Conservation (phyloP, 2,888 invertebrate genomes). For the Ashinkailepas kermadecensis region DNA sequence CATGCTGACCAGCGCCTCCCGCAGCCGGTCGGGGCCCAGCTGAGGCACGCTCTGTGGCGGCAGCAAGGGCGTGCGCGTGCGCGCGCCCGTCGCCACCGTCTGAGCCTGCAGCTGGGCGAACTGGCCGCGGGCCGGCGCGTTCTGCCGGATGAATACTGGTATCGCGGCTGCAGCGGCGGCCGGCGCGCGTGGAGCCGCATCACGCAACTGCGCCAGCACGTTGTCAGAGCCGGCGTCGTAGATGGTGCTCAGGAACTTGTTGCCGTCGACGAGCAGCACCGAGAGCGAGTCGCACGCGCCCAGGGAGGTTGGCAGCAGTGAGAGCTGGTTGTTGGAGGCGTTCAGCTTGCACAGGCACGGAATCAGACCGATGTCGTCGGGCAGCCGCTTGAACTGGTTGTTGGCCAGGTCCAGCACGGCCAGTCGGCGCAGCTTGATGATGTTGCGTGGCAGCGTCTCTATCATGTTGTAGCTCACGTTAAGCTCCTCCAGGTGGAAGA, state of each 20-base stretch:
- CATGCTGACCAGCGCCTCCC: constrained; percentile 37
- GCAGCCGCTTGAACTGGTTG: constrained; percentile 28
- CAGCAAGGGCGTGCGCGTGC: constrained; percentile 33
- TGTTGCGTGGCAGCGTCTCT: constrained; percentile 47
- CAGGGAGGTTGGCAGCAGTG: constrained; percentile 8
- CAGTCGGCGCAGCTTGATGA: constrained; percentile 39
- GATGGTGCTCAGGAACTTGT: constrained; percentile 8
- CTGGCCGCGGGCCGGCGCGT: constrained; percentile 19
- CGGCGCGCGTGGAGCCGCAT: not conserved
- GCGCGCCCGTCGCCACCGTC: constrained; percentile 30
- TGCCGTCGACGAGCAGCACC: constrained; percentile 21
- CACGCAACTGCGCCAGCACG: constrained; percentile 9
- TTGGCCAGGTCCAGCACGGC: constrained; percentile 30
- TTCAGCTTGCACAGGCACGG: constrained; percentile 12
- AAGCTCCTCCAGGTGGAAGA: constrained; percentile 55
- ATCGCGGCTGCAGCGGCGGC: not conserved
- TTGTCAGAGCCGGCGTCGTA: constrained; percentile 9
- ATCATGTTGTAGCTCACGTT: constrained; percentile 58
- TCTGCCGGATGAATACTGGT: not conserved
- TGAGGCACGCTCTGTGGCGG: constrained; percentile 29
- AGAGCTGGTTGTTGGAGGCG: constrained; percentile 6
- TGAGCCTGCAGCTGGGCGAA: constrained; percentile 30
- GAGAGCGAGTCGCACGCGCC: not conserved
- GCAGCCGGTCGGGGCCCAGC: constrained; percentile 31
- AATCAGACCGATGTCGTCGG: constrained; percentile 10